These are phyloP conservation scores for Drosophila tsacasi DNA, from an alignment of 1,140 invertebrate species.

Conservation along the genomic window DNA sequence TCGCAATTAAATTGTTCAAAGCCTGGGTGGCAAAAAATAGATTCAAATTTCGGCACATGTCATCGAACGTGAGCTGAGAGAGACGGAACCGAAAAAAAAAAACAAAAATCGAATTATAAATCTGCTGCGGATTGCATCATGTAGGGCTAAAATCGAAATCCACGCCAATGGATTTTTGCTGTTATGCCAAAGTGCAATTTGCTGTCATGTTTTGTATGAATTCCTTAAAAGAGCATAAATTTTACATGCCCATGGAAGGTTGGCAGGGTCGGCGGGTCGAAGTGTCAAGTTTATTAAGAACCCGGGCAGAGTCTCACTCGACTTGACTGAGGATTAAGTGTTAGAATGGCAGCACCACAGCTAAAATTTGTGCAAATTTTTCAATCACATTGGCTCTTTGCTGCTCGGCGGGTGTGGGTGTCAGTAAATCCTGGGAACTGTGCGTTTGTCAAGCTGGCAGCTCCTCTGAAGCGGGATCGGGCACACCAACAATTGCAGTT, in stretches of 20 bases:
- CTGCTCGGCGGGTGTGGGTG: constrained; percentile 17
- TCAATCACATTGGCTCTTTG: constrained; percentile 51
- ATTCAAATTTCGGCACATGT: constrained; percentile 47
- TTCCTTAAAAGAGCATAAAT: constrained; percentile 71
- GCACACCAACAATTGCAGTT: constrained; percentile 52
- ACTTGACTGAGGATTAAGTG: constrained; percentile 24
- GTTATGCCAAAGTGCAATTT: constrained; percentile 74
- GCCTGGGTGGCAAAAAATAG: constrained; percentile 15
- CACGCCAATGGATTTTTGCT: constrained; percentile 45
- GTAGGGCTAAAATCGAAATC: constrained; percentile 9
- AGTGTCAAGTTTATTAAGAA: constrained; percentile 64
- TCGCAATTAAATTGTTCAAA: constrained; percentile 66
- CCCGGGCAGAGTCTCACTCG: constrained; percentile 34
- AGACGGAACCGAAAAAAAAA: not conserved
- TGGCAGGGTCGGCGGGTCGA: constrained; percentile 2
- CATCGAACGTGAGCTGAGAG: constrained; percentile 18
- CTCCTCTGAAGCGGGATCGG: constrained; percentile 1
- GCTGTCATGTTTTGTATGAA: constrained; percentile 75
- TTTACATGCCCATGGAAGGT: constrained; percentile 42
- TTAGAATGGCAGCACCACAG: constrained; percentile 40
- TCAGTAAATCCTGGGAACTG: constrained; percentile 52
- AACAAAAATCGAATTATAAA: constrained; percentile 50
- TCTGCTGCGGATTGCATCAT: constrained; percentile 44
- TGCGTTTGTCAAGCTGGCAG: constrained; percentile 56
- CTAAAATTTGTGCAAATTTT: constrained; percentile 72